These are phyloP conservation scores for Bombus ignitus DNA, from an alignment of 1,140 invertebrate genomes.

Conservation along the genomic window DNA sequence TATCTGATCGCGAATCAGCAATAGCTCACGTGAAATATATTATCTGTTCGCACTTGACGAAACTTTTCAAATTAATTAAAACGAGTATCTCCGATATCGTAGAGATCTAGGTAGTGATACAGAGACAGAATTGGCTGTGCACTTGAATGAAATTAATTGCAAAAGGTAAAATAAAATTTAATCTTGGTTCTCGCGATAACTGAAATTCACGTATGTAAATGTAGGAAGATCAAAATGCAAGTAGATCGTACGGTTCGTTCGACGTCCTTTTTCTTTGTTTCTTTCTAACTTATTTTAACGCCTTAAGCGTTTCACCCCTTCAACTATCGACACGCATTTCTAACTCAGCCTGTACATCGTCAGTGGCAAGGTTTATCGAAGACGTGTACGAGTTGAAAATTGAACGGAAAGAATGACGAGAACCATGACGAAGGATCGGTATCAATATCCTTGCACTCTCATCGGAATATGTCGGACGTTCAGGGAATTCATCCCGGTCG, in stretches of 20 bases:
- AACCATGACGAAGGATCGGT: not conserved
- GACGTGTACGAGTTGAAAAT: not conserved
- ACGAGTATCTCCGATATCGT: not conserved
- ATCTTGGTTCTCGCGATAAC: no score
- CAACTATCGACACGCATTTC: no score
- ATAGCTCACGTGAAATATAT: not conserved
- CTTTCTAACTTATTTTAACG: no score
- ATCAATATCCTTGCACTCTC: not conserved
- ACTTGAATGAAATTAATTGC: not conserved
- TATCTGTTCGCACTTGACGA: not conserved
- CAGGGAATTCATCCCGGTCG: conserved; percentile 43
- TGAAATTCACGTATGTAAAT: no score
- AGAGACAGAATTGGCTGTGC: not conserved
- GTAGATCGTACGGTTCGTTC: no score
- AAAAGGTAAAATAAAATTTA: no score
- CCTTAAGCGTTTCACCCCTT: no score
- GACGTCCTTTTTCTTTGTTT: no score
- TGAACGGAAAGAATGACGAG: not conserved
- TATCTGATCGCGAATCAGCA: not conserved
- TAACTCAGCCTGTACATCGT: no score
- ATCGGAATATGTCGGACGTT: not conserved
- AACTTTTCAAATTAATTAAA: not conserved
- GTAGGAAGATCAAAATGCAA: no score
- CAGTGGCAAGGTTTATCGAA: no score
- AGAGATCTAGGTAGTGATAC: not conserved